Evolutionary conservation across 2,888 invertebrate species (phyloP).

Genomic region (Onchidella celtica): DNA sequence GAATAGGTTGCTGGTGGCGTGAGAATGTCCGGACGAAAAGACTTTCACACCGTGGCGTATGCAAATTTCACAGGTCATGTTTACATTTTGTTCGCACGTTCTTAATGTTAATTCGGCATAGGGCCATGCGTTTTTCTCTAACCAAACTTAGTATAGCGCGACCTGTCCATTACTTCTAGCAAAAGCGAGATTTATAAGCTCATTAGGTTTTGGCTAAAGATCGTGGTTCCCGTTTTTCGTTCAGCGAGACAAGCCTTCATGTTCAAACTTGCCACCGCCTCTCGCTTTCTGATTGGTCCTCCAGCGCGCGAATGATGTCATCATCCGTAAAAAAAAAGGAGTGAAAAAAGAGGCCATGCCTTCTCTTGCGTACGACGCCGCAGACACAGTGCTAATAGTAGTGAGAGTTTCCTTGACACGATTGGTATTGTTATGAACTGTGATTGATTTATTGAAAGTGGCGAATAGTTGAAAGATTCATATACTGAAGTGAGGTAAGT

Average conservation of each 20-base stretch:
- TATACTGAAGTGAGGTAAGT: background rate
- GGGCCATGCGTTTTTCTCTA: too few species aligned
- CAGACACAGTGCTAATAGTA: background rate
- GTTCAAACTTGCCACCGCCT: slow-evolving; percentile 38
- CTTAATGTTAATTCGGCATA: too few species aligned
- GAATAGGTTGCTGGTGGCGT: too few species aligned
- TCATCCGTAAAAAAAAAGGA: slow-evolving; percentile 36
- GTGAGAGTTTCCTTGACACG: slow-evolving; percentile 32
- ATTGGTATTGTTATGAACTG: background rate
- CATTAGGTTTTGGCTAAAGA: background rate
- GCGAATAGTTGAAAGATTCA: slow-evolving; percentile 13
- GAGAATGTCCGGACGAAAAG: too few species aligned
- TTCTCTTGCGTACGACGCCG: background rate
- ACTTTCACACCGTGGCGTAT: too few species aligned
- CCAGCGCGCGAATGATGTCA: slow-evolving; percentile 39
- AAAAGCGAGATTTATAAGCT: too few species aligned
- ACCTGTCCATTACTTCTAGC: too few species aligned
- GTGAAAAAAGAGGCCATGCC: slow-evolving; percentile 25
- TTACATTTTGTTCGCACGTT: too few species aligned
- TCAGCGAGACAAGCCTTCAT: background rate
- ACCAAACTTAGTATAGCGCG: too few species aligned
- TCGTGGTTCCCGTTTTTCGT: background rate
- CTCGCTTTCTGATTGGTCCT: slow-evolving; percentile 28
- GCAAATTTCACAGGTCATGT: too few species aligned
- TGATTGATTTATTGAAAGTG: slow-evolving; percentile 15